Evolutionary conservation across 2,888 invertebrate genomes (phyloP).

Genomic region (Trissolcus brochymenae): DNA sequence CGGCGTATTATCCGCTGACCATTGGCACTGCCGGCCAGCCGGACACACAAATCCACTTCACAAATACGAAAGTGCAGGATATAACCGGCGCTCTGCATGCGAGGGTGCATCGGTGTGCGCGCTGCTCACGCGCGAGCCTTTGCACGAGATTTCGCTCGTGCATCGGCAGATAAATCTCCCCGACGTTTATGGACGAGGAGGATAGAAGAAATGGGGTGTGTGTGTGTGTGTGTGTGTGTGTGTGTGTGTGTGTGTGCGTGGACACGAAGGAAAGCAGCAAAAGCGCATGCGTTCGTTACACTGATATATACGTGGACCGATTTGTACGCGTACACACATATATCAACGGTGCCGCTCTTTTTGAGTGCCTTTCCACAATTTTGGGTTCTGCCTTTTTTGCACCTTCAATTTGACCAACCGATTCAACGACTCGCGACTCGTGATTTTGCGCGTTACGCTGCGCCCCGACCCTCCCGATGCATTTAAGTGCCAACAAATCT

Average conservation of each 20-base stretch:
- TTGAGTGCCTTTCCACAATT: conserved; percentile 48
- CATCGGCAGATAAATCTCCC: conserved; percentile 74
- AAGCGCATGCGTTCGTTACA: conserved; percentile 47
- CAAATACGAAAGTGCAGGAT: conserved; percentile 57
- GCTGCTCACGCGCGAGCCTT: conserved; percentile 62
- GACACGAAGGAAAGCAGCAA: conserved; percentile 49
- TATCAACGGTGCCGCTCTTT: conserved; percentile 26
- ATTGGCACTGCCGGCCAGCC: conserved; percentile 56
- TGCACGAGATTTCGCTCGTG: conserved; percentile 65
- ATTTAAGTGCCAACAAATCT: conserved; percentile 49
- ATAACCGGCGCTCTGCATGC: conserved; percentile 35
- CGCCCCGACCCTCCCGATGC: conserved; percentile 50
- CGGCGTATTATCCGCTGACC: conserved; percentile 54
- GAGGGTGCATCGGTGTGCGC: conserved; percentile 33
- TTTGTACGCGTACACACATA: not conserved
- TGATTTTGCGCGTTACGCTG: conserved; percentile 64
- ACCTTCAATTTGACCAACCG: conserved; percentile 65
- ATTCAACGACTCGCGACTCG: conserved; percentile 60
- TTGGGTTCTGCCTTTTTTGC: conserved; percentile 60
- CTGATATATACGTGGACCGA: not conserved
- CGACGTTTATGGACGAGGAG: conserved; percentile 68
- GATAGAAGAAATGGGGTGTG: conserved; percentile 57
- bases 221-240: conserved; percentile 1
- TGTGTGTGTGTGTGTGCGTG: conserved; percentile 7
- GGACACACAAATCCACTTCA: conserved; percentile 59